Conservation (phyloP, 2,888 invertebrate species). For the Hemicrepidius hirtus region DNA sequence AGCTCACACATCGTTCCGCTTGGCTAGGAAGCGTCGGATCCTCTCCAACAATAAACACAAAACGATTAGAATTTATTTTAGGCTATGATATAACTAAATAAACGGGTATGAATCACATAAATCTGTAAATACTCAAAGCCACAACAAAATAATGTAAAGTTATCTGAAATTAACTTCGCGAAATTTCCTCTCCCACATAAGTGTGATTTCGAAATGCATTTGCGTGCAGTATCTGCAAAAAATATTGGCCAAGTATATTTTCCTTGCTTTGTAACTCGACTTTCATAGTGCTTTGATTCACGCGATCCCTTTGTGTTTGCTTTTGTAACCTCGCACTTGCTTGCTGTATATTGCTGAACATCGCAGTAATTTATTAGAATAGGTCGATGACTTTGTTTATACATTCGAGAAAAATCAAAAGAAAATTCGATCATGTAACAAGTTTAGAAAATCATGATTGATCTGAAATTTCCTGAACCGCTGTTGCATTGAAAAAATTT, state of each 20-base stretch:
- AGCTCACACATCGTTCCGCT: not conserved
- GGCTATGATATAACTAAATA: slow-evolving; percentile 4
- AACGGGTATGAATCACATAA: slow-evolving; percentile 8
- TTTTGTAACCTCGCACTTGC: slow-evolving; percentile 30
- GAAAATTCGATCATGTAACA: not conserved
- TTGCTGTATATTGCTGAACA: slow-evolving; percentile 11
- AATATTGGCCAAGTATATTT: slow-evolving; percentile 6
- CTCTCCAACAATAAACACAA: not conserved
- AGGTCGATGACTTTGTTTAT: slow-evolving; percentile 11
- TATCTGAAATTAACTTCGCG: not conserved
- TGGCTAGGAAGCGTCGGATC: not conserved
- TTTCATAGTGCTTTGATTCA: slow-evolving; percentile 24
- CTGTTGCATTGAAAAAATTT: slow-evolving; percentile 1
- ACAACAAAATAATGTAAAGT: not conserved
- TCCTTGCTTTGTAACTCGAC: slow-evolving; percentile 25
- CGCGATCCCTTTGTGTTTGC: slow-evolving; percentile 29
- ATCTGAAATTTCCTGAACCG: not conserved
- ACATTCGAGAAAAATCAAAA: not conserved
- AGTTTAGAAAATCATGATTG: not conserved
- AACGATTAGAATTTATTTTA: not conserved
- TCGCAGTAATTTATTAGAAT: slow-evolving; percentile 9
- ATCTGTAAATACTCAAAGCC: slow-evolving; percentile 7
- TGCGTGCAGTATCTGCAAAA: slow-evolving; percentile 24
- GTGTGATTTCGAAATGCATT: slow-evolving; percentile 24
- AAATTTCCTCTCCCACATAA: not conserved